phyloP scores from a whole-genome alignment of 2,797 vertebrate species.

The Sibirionetta formosa region DNA sequence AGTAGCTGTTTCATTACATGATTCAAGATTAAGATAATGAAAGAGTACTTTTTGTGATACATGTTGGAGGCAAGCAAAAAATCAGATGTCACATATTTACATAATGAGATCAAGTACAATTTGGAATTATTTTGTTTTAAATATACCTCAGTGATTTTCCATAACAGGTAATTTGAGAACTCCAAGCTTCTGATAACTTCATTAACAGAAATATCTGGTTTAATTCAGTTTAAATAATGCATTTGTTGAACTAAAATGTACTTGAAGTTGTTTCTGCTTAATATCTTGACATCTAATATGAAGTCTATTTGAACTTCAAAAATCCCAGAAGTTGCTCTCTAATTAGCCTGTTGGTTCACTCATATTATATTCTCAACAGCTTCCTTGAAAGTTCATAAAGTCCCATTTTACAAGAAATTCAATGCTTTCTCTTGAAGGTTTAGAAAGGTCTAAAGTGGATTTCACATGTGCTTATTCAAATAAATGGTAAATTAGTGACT shows the following conservation, averaged over 20 bases:
- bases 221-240: neutral
- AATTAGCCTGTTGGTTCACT: neutral
- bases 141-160: neutral
- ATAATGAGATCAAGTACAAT: neutral
- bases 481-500: neutral
- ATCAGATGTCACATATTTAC: neutral
- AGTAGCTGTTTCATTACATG: neutral
- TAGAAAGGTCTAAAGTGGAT: neutral
- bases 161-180: neutral
- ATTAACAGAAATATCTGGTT: neutral
- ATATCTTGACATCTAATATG: neutral
- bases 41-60: neutral
- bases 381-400: neutral
- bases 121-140: neutral
- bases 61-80: neutral
- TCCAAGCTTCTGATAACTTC: neutral
- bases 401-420: neutral
- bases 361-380: neutral
- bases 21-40: conserved; percentile 17
- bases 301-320: neutral
- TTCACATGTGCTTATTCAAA: neutral
- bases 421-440: neutral
- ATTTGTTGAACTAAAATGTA: neutral
- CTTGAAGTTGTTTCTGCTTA: neutral
- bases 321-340: neutral